Evolutionary conservation across 2,797 vertebrate species (phyloP).

Genomic region (Ptychadena robeensis): DNA sequence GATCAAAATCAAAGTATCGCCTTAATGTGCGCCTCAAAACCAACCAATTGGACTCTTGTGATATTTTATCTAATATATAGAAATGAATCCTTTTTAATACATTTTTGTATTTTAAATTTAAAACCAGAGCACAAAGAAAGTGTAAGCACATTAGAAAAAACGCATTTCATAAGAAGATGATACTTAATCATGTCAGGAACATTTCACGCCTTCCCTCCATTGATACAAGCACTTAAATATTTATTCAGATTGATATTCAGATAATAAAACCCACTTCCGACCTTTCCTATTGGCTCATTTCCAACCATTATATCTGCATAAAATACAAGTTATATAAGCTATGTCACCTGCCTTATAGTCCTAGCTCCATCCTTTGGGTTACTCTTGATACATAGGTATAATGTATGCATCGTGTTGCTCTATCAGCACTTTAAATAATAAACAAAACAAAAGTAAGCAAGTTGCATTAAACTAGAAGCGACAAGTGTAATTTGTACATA

Average conservation of each 20-base stretch:
- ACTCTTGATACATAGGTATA: slow-evolving; percentile 57
- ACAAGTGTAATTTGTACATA: slow-evolving; percentile 73
- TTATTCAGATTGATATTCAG: slow-evolving; percentile 29
- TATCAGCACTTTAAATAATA: slow-evolving; percentile 71
- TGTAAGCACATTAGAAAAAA: slow-evolving; percentile 66
- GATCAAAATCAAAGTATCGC: slow-evolving; percentile 61
- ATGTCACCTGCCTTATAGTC: slow-evolving; percentile 12
- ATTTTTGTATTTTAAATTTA: slow-evolving; percentile 67
- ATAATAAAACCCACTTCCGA: not conserved
- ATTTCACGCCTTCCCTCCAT: slow-evolving; percentile 7
- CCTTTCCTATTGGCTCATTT: not conserved
- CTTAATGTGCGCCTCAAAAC: slow-evolving; percentile 68
- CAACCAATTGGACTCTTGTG: slow-evolving; percentile 65
- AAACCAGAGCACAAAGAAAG: slow-evolving; percentile 68
- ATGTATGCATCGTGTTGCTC: slow-evolving; percentile 62
- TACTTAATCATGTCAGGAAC: slow-evolving; percentile 19
- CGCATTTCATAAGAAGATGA: slow-evolving; percentile 38
- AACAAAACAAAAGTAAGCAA: slow-evolving; percentile 52
- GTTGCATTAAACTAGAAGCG: slow-evolving; percentile 65
- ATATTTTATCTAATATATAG: slow-evolving; percentile 64
- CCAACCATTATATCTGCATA: not conserved
- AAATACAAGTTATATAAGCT: slow-evolving; percentile 13
- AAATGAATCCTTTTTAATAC: slow-evolving; percentile 64
- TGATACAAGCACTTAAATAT: slow-evolving; percentile 20
- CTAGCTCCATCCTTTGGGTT: slow-evolving; percentile 24